Conservation (phyloP, 2,888 invertebrate species). For the Caenorhabditis parvicauda region DNA sequence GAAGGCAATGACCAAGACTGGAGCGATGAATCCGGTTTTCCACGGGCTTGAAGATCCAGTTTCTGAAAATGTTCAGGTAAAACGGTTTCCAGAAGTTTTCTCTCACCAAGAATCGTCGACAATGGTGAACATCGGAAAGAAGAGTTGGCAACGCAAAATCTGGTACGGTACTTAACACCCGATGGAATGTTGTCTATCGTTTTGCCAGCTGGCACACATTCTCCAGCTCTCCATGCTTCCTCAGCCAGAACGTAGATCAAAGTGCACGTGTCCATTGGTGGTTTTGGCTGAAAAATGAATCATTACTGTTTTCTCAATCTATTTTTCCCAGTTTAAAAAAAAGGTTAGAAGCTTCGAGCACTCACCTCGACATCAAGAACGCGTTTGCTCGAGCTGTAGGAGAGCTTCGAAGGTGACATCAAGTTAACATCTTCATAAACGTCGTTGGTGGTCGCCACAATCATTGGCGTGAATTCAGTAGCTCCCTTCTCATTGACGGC, state of each 20-base stretch:
- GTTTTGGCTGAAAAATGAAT: constrained; percentile 29
- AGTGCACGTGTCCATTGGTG: constrained; percentile 33
- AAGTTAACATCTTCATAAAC: constrained; percentile 33
- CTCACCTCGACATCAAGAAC: constrained; percentile 34
- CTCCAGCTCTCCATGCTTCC: constrained; percentile 35
- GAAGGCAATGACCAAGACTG: constrained; percentile 24
- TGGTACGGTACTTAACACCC: constrained; percentile 31
- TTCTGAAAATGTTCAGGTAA: constrained; percentile 6
- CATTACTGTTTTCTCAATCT: not conserved
- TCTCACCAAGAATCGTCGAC: constrained; percentile 19
- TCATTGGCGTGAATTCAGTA: constrained; percentile 49
- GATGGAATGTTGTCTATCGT: constrained; percentile 20
- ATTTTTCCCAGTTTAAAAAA: not conserved
- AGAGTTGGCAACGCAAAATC: constrained; percentile 31
- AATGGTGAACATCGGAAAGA: constrained; percentile 23
- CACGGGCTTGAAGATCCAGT: constrained; percentile 6
- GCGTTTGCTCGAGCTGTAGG: constrained; percentile 19
- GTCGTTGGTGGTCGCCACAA: constrained; percentile 47
- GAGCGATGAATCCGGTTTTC: constrained; percentile 15
- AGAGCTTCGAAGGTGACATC: constrained; percentile 22
- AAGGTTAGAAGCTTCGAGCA: no score
- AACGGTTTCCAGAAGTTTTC: constrained; percentile 4
- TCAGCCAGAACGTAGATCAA: constrained; percentile 31
- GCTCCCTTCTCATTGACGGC: constrained; percentile 34
- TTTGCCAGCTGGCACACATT: constrained; percentile 31